Evolutionary conservation across 1,140 invertebrate species (phyloP).

Genomic region (Epicauta chinensis): DNA sequence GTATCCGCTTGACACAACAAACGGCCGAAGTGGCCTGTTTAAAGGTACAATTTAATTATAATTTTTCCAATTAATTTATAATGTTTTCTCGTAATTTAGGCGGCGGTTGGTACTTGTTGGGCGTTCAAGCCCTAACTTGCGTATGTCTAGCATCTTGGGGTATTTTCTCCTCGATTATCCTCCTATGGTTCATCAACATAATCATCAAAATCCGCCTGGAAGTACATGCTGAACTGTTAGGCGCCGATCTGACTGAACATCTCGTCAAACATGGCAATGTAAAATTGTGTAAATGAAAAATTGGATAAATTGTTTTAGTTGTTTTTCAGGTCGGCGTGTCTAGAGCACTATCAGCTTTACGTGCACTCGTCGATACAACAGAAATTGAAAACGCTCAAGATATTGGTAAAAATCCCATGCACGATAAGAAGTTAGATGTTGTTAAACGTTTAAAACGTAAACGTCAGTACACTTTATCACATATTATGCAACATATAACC

Average conservation of each 20-base stretch:
- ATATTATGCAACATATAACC: conserved; percentile 31
- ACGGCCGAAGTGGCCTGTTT: conserved; percentile 68
- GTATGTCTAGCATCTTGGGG: conserved; percentile 70
- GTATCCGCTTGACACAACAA: conserved; percentile 67
- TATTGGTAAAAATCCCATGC: conserved; percentile 55
- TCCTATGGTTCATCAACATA: conserved; percentile 72
- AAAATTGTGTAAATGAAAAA: too few species aligned
- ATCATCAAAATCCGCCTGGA: conserved; percentile 78
- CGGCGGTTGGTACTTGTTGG: conserved; percentile 80
- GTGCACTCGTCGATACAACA: conserved; percentile 43
- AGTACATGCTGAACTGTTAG: conserved; percentile 74
- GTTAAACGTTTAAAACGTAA: conserved; percentile 30
- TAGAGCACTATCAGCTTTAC: conserved; percentile 53
- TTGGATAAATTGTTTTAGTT: background rate
- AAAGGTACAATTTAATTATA: too few species aligned
- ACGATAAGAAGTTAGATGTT: conserved; percentile 35
- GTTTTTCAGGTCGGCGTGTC: conserved; percentile 52
- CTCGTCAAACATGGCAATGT: conserved; percentile 59
- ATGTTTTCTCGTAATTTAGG: conserved; percentile 48
- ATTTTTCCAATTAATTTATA: conserved; percentile 38
- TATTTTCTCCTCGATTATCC: conserved; percentile 55
- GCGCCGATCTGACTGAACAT: conserved; percentile 84
- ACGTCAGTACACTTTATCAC: conserved; percentile 30
- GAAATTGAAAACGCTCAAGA: conserved; percentile 41
- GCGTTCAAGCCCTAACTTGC: conserved; percentile 67